A percentile compares a stretch with the other conserved stretches of the same genome.
Conservation (phyloP, 2,888 invertebrate species). For the Acrobeloides nanus region DNA sequence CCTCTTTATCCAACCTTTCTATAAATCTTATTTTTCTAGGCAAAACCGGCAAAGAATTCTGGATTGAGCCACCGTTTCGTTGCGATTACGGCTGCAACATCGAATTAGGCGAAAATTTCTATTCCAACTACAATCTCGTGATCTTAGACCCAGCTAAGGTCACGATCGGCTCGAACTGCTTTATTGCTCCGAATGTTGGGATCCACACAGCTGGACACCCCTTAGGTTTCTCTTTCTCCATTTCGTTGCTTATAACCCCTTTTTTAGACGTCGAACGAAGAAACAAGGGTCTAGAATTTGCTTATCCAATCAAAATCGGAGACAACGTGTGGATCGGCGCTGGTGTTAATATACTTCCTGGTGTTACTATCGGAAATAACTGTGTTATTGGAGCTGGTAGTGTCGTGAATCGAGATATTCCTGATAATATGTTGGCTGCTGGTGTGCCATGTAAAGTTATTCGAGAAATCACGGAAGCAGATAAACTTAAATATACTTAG, state of each 20-base stretch:
- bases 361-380: constrained; percentile 48
- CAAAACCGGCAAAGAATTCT: too few species aligned
- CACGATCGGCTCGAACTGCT: constrained; percentile 7
- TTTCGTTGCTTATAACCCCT: too few species aligned
- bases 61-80: neutral
- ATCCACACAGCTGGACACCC: constrained; percentile 16
- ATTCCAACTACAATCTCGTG: neutral
- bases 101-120: neutral
- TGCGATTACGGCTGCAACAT: constrained; percentile 3
- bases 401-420: constrained; percentile 10
- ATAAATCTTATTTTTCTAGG: too few species aligned
- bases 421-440: neutral
- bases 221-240: constrained; percentile 3
- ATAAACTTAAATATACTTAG: too few species aligned
- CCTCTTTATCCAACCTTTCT: too few species aligned
- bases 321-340: constrained; percentile 17
- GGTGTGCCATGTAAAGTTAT: neutral
- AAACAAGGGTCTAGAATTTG: constrained; percentile 14
- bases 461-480: neutral
- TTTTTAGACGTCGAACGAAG: constrained; percentile 3
- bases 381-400: constrained; percentile 13
- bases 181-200: constrained; percentile 11
- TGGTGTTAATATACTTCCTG: constrained; percentile 65
- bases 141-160: constrained; percentile 1
- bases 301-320: constrained; percentile 10